Percentiles rank a stretch among this genome's conserved stretches.
Conservation (phyloP, 2,113 vertebrate genomes). For the Pan paniscus region DNA sequence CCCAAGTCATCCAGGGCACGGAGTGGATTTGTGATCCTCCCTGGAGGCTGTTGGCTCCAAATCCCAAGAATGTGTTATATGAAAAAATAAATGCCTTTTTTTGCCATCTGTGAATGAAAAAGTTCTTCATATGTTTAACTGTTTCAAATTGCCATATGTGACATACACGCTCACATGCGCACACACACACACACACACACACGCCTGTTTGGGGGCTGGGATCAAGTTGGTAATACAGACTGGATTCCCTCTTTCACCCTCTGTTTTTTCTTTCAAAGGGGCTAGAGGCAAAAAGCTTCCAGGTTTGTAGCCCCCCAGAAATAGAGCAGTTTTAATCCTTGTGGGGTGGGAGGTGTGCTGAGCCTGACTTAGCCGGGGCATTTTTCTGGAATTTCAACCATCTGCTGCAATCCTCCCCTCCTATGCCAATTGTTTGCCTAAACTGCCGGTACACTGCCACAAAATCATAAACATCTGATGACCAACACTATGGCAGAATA, state of each 20-base stretch:
- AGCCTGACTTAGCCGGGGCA: conserved; percentile 6
- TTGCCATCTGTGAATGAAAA: conserved; percentile 76
- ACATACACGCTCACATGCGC: not conserved
- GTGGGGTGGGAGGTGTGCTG: not conserved
- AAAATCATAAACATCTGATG: conserved; percentile 56
- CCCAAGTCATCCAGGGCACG: not conserved
- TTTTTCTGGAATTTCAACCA: conserved; percentile 64
- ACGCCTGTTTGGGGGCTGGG: not conserved
- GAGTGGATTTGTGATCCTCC: conserved; percentile 73
- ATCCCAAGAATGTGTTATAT: conserved; percentile 73
- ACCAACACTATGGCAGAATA: not conserved
- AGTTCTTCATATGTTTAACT: conserved; percentile 78
- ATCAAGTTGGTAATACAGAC: not conserved
- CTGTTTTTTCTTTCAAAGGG: conserved; percentile 32
- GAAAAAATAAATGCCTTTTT: conserved; percentile 75
- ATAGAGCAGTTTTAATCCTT: conserved; percentile 42
- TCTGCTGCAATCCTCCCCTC: conserved; percentile 23
- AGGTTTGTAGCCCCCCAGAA: conserved; percentile 49
- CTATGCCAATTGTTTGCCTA: not conserved
- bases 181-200: not conserved
- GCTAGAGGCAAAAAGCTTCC: conserved; percentile 39
- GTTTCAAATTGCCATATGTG: conserved; percentile 66
- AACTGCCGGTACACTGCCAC: not conserved
- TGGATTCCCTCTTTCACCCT: not conserved
- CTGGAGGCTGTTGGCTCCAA: conserved; percentile 67